Evolutionary conservation across 2,113 vertebrate species (phyloP).

Genomic region (Triplophysa rosa): DNA sequence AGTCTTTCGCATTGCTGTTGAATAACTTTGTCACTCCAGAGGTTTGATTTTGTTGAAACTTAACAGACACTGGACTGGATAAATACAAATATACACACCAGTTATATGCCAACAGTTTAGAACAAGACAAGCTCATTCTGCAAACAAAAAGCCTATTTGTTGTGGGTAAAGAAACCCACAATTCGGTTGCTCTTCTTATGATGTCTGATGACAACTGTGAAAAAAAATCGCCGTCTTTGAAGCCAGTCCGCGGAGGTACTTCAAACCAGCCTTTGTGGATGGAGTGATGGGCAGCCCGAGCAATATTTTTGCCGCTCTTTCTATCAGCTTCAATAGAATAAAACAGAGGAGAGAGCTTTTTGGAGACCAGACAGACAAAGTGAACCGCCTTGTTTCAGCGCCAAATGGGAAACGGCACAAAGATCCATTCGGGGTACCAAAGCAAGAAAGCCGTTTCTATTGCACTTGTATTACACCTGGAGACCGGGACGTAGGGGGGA

Average conservation of each 20-base stretch:
- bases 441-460: slow-evolving; percentile 30
- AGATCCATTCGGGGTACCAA: slow-evolving; percentile 35
- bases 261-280: slow-evolving; percentile 34
- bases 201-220: slow-evolving; percentile 21
- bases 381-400: slow-evolving; percentile 17
- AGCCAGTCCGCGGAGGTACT: slow-evolving; percentile 31
- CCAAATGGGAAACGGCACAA: slow-evolving; percentile 37
- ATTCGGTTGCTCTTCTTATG: slow-evolving; percentile 18
- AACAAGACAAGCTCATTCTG: slow-evolving; percentile 1
- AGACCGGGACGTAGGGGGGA: background rate
- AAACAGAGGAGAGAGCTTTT: slow-evolving; percentile 9
- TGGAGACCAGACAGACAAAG: slow-evolving; percentile 24
- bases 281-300: slow-evolving; percentile 12
- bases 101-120: background rate
- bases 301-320: slow-evolving; percentile 1
- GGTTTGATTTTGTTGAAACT: too few relatives aligned
- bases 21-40: too few relatives aligned
- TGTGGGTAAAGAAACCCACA: background rate
- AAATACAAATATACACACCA: background rate
- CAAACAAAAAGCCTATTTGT: slow-evolving; percentile 22
- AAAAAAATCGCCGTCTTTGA: slow-evolving; percentile 22
- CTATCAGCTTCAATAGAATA: slow-evolving; percentile 28
- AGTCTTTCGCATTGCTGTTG: too few relatives aligned
- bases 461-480: slow-evolving; percentile 39
- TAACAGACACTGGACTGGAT: too few relatives aligned